Evolutionary conservation across 2,113 vertebrate genomes (phyloP), one percentile per base, ranked within the genome.

Genomic region (Anoura caudifer): DNA sequence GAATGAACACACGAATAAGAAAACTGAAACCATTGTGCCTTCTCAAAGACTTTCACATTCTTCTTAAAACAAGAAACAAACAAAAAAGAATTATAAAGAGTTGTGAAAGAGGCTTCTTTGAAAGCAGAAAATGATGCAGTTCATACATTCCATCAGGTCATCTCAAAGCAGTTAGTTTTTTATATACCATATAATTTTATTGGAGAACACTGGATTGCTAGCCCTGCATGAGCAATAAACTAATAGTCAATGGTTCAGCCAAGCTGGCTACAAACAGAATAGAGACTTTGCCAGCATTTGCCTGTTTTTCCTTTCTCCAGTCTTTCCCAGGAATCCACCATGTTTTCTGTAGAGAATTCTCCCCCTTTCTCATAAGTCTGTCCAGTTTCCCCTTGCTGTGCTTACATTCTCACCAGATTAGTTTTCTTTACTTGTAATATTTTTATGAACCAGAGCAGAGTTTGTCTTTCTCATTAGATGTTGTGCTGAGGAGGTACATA

Each of bases 151-250:
- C 3, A 56, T 45, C 36, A 45, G 24, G 3, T 80, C 24, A 7
- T 77, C 47, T 52, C 3, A 19, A 70, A 47, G 3, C 8, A 47
- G 4, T 36, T 7, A 41, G 43, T 54, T 82, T 31, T 61, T 41
- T 81, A 43, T 43, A 81, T 20, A 1, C 22, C 20, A 20, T 19
- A 15, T 17, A 20, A 28, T 38, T 7, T 76, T 80, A 65, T 15
- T 69, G 31, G 15, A 22, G 2, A 94, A 26, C 0, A 3, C 4
- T 31, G 56, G 28, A 43, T 3, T 84, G 3, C 6, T 77, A 17
- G 33, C 3, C 4, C 3, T 10, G 5, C 8, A 2, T 7, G n/a
- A 11, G 8, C 1, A 56, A 22, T 67, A 59, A 61, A 38, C 1
- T n/a, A 31, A 67, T 16, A 90, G 52, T 31, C 19, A 79, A 2